These are phyloP conservation scores for Orientallactaga sibirica DNA, from an alignment of 2,797 vertebrate genomes.

Conservation along the genomic window DNA sequence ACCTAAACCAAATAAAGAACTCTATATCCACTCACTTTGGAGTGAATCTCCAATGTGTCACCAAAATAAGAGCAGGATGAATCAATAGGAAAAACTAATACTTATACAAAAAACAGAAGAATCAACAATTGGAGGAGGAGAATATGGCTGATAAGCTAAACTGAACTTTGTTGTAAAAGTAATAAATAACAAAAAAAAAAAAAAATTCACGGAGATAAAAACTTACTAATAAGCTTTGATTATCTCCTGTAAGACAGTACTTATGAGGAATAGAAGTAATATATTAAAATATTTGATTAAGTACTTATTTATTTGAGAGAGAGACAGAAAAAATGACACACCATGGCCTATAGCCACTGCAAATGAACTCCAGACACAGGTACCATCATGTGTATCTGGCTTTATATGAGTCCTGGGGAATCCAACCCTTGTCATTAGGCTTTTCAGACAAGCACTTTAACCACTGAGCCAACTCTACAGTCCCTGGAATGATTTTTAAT, in stretches of 20 bases:
- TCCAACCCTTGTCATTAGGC: no score
- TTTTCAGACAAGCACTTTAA: no score
- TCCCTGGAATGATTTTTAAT: neutral
- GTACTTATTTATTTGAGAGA: no score
- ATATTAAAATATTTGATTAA: neutral
- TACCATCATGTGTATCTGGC: no score
- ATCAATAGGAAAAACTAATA: neutral
- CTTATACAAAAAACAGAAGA: neutral
- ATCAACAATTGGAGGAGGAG: neutral
- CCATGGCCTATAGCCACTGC: no score
- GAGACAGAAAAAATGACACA: no score
- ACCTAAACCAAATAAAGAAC: neutral
- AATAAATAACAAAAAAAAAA: conserved; percentile 1
- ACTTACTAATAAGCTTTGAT: neutral
- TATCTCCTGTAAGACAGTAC: neutral
- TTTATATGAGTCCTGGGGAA: no score
- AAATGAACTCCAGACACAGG: no score
- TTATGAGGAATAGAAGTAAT: neutral
- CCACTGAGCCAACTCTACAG: no score
- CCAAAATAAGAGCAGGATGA: neutral
- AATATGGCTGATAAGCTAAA: neutral
- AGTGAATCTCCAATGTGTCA: neutral
- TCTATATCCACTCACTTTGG: neutral
- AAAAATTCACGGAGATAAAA: conserved; percentile 30
- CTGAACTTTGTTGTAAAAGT: neutral